phyloP scores from a whole-genome alignment of 2,888 invertebrate species.

The Cantharis nigra region DNA sequence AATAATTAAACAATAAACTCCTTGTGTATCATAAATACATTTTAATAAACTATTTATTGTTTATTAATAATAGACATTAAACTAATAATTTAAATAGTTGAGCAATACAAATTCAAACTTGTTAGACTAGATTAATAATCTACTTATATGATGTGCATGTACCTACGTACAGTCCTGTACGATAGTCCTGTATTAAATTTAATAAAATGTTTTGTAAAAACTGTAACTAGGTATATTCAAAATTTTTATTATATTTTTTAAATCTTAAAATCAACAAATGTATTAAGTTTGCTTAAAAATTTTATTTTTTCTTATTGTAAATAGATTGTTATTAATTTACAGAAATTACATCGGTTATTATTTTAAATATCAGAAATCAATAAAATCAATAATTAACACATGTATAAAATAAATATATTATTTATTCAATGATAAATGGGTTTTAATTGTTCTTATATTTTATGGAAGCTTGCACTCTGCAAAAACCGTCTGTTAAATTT shows the following conservation, averaged over 20 bases:
- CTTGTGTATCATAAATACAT: constrained; percentile 35
- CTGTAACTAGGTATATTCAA: not conserved
- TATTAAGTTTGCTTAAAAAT: not conserved
- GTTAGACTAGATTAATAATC: constrained; percentile 27
- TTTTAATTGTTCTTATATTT: not conserved
- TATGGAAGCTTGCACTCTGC: too few relatives aligned
- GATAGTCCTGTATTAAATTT: constrained; percentile 14
- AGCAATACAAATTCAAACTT: constrained; percentile 53
- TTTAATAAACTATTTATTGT: constrained; percentile 44
- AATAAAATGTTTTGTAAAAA: constrained; percentile 16
- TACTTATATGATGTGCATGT: constrained; percentile 30
- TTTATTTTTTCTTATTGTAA: not conserved
- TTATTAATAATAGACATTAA: constrained; percentile 34
- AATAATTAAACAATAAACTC: constrained; percentile 20
- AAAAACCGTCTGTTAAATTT: too few relatives aligned
- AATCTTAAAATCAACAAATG: not conserved
- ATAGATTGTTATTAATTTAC: constrained; percentile 37
- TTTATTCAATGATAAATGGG: constrained; percentile 48
- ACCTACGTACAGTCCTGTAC: constrained; percentile 18
- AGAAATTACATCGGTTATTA: constrained; percentile 44
- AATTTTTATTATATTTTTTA: not conserved
- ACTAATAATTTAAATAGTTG: constrained; percentile 41
- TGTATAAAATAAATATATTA: constrained; percentile 49
- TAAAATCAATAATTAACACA: not conserved
- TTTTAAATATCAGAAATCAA: not conserved